Percentiles rank a stretch among this genome's conserved stretches.
Conservation (phyloP, 2,113 vertebrate species). For the Syngnathus typhle region DNA sequence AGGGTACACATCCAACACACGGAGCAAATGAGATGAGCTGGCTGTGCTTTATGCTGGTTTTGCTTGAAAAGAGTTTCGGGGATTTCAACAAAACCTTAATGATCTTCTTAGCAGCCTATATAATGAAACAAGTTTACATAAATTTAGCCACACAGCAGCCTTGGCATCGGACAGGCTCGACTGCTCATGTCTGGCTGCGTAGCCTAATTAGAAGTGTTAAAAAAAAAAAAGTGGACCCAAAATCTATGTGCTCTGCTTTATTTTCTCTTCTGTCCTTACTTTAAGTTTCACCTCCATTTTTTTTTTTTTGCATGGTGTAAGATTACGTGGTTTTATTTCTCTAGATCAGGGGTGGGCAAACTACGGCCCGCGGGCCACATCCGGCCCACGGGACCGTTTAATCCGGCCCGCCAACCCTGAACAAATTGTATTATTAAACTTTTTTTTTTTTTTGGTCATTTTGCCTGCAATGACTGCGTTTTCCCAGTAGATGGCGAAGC, state of each 20-base stretch:
- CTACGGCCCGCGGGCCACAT: no score
- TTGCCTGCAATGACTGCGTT: no score
- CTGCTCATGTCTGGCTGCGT: conserved; percentile 60
- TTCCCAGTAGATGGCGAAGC: no score
- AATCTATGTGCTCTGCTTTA: conserved; percentile 19
- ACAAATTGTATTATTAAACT: no score
- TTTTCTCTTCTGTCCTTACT: conserved; percentile 27
- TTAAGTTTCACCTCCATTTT: conserved; percentile 48
- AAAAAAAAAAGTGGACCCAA: conserved; percentile 31
- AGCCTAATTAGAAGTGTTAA: conserved; percentile 66
- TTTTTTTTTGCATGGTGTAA: conserved; percentile 52
- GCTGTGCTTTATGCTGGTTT: conserved; percentile 58
- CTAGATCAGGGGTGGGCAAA: no score
- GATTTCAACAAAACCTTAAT: conserved; percentile 62
- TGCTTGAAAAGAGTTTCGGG: conserved; percentile 56
- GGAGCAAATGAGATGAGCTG: conserved; percentile 71
- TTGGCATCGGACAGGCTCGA: conserved; percentile 58
- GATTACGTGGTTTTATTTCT: conserved; percentile 48
- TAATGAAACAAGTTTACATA: conserved; percentile 75
- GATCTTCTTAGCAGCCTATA: conserved; percentile 70
- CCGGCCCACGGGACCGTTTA: no score
- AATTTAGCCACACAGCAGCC: conserved; percentile 69
- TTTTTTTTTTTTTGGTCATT: no score
- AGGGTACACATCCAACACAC: conserved; percentile 72
- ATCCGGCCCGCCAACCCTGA: no score